Conservation (phyloP, 2,888 invertebrate species). For the Arge pagana region DNA sequence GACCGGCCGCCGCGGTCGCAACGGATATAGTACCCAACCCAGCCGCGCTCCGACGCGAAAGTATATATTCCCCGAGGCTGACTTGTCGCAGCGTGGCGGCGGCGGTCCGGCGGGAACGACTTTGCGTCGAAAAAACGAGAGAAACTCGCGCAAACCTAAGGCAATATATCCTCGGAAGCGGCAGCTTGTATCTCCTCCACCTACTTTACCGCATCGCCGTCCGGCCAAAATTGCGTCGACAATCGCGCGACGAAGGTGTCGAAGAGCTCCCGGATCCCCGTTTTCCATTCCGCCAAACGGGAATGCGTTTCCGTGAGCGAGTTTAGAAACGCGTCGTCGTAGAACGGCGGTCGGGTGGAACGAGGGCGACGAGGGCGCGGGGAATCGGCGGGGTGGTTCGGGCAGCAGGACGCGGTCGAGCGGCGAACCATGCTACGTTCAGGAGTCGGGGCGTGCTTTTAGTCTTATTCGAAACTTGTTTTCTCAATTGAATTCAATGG, state of each 20-base stretch:
- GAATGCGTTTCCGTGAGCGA: too few species aligned
- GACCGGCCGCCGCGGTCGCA: not conserved
- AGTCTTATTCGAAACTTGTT: slow-evolving; percentile 42
- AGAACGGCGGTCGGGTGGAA: not conserved
- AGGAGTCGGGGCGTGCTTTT: slow-evolving; percentile 39
- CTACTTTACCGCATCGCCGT: too few species aligned
- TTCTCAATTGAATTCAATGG: slow-evolving; percentile 41
- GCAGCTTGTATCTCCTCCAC: too few species aligned
- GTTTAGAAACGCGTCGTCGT: not conserved
- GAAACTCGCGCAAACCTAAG: too few species aligned
- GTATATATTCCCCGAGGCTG: not conserved
- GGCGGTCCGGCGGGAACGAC: too few species aligned
- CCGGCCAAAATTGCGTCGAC: too few species aligned
- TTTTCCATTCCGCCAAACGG: not conserved
- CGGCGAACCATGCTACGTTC: too few species aligned
- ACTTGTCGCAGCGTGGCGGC: too few species aligned
- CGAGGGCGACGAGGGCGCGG: slow-evolving; percentile 30
- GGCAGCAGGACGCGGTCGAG: slow-evolving; percentile 43
- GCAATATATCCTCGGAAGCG: too few species aligned
- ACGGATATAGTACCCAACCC: not conserved
- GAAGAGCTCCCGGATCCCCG: not conserved
- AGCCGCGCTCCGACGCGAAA: slow-evolving; percentile 2
- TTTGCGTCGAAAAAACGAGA: too few species aligned
- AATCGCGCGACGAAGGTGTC: too few species aligned
- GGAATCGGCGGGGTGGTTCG: slow-evolving; percentile 43